These are phyloP conservation scores for Leptinotarsa haldemani DNA, from an alignment of 2,888 invertebrate species.

Conservation along the genomic window DNA sequence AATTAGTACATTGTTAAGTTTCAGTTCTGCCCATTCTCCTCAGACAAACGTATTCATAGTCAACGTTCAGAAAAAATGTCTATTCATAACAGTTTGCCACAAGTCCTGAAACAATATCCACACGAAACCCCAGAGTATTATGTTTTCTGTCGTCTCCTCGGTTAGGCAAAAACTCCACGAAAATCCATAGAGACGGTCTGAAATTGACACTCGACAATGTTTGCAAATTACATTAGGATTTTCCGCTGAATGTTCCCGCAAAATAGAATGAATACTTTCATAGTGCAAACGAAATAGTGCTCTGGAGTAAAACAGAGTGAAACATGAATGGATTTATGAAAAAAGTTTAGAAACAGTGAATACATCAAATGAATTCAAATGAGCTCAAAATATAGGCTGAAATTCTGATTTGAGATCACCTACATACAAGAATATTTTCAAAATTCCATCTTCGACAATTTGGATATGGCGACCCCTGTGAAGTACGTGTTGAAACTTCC, in stretches of 20 bases:
- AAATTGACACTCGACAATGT: not conserved
- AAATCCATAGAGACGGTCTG: not conserved
- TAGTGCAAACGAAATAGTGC: not conserved
- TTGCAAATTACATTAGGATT: not conserved
- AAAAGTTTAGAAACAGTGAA: no score
- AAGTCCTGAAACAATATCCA: not conserved
- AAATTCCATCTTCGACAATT: no score
- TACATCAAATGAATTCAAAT: no score
- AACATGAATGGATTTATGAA: no score
- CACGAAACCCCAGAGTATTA: not conserved
- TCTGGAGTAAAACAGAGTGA: no score
- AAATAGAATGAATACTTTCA: not conserved
- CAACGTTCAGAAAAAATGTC: not conserved
- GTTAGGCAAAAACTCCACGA: not conserved
- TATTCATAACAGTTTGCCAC: not conserved
- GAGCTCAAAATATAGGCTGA: no score
- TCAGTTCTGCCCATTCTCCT: not conserved
- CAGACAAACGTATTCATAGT: not conserved
- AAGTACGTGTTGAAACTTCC: no score
- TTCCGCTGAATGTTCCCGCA: not conserved
- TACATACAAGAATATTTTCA: no score
- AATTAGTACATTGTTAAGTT: no score
- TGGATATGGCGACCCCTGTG: no score
- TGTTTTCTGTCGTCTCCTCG: not conserved
- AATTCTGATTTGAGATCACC: no score